A percentile compares a stretch with the other conserved stretches of the same genome.
Evolutionary conservation across 2,888 invertebrate genomes (phyloP).

Genomic region (Chydorus sphaericus): DNA sequence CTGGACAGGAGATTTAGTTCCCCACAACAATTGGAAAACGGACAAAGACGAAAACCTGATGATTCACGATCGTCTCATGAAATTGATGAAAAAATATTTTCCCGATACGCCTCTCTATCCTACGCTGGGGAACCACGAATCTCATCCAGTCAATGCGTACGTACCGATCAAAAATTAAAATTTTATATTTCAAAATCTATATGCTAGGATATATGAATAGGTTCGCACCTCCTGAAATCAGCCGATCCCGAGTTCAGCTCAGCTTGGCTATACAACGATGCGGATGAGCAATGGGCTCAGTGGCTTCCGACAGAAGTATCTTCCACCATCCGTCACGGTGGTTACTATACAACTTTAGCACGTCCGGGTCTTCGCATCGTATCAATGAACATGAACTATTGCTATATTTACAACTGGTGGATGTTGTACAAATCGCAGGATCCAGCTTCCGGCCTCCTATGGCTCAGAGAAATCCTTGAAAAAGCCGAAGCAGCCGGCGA

Average conservation of each 20-base stretch:
- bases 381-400: constrained; percentile 37
- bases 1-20: constrained; percentile 73
- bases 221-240: constrained; percentile 33
- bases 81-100: constrained; percentile 16
- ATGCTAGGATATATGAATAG: too few relatives aligned
- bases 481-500: constrained; percentile 31
- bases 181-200: too few relatives aligned
- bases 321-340: constrained; percentile 22
- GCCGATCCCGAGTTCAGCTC: constrained; percentile 26
- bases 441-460: constrained; percentile 34
- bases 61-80: constrained; percentile 37
- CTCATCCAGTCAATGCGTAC: constrained; percentile 14
- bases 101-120: constrained; percentile 15
- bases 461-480: constrained; percentile 34
- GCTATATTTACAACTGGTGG: constrained; percentile 33
- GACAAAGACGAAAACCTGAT: constrained; percentile 44
- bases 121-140: constrained; percentile 13
- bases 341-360: constrained; percentile 32
- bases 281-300: constrained; percentile 30
- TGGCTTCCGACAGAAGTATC: constrained; percentile 29
- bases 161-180: too few relatives aligned
- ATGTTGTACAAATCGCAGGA: constrained; percentile 28
- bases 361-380: constrained; percentile 32
- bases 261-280: constrained; percentile 34
- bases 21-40: constrained; percentile 77